phyloP scores from a whole-genome alignment of 1,140 invertebrate species.

The Pseudomyrmex sp. region DNA sequence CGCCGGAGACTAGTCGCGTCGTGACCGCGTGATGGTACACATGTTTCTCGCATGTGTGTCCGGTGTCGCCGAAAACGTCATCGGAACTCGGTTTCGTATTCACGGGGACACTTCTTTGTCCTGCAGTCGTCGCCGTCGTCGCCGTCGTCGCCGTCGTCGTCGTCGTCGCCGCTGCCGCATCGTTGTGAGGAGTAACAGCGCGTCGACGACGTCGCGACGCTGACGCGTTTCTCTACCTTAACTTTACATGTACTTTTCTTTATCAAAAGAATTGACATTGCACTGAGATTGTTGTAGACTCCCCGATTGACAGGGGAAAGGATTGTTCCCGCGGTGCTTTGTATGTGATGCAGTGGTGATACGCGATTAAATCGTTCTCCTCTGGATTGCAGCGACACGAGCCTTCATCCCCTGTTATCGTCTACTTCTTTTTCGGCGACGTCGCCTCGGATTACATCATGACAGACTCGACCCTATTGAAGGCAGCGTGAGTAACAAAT shows the following conservation, averaged over 20 bases:
- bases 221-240: neutral
- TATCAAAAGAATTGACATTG: neutral
- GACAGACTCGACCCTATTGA: slow-evolving; percentile 66
- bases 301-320: neutral
- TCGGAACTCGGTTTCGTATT: slow-evolving; percentile 8
- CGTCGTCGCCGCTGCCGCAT: neutral
- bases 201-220: neutral
- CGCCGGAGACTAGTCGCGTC: slow-evolving; percentile 74
- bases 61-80: neutral
- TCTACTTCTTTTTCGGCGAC: slow-evolving; percentile 37
- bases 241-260: neutral
- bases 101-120: neutral
- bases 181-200: neutral
- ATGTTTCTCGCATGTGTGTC: slow-evolving; percentile 16
- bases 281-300: neutral
- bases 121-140: neutral
- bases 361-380: neutral
- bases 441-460: slow-evolving; percentile 71
- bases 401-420: slow-evolving; percentile 7
- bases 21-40: slow-evolving; percentile 66
- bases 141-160: neutral
- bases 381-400: neutral
- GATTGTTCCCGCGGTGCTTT: neutral
- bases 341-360: neutral
- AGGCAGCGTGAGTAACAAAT: slow-evolving; percentile 69